These are phyloP conservation scores for Clinocottus analis DNA, from an alignment of 2,113 vertebrate genomes.

Conservation along the genomic window DNA sequence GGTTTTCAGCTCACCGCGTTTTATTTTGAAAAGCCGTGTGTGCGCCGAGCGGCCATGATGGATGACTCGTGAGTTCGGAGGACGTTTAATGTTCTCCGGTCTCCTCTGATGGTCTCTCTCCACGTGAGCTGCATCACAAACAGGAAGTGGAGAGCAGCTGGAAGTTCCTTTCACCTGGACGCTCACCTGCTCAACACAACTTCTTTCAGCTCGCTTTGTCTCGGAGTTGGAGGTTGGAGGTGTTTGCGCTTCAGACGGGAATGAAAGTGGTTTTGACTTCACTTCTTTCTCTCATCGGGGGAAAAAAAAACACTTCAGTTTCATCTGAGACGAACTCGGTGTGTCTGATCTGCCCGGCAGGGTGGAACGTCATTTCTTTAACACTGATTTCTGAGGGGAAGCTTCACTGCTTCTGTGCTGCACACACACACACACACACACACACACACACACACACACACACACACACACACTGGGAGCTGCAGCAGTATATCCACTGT, in stretches of 20 bases:
- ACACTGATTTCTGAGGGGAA: slow-evolving; percentile 59
- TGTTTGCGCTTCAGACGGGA: slow-evolving; percentile 7
- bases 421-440: slow-evolving; percentile 9
- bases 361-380: slow-evolving; percentile 70
- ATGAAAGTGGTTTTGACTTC: slow-evolving; percentile 8
- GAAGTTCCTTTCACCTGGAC: too few species aligned
- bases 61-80: neutral
- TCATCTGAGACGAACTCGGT: slow-evolving; percentile 45
- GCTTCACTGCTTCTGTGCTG: slow-evolving; percentile 51
- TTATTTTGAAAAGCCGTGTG: too few species aligned
- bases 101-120: neutral
- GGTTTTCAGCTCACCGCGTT: too few species aligned
- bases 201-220: neutral
- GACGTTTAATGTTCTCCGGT: neutral
- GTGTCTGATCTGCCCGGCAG: slow-evolving; percentile 58
- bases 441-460: neutral
- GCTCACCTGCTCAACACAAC: neutral
- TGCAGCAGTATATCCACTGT: neutral
- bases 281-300: slow-evolving; percentile 17
- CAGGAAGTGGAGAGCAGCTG: neutral
- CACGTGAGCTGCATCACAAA: too few species aligned
- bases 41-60: too few species aligned
- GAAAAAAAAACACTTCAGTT: slow-evolving; percentile 36
- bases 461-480: slow-evolving; percentile 16
- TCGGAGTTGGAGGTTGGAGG: neutral